A percentile compares a stretch with the other conserved stretches of the same genome.
These are phyloP conservation scores for Stichodactyla helianthus DNA, from an alignment of 64 coral and sea anemone species.

Conservation along the genomic window DNA sequence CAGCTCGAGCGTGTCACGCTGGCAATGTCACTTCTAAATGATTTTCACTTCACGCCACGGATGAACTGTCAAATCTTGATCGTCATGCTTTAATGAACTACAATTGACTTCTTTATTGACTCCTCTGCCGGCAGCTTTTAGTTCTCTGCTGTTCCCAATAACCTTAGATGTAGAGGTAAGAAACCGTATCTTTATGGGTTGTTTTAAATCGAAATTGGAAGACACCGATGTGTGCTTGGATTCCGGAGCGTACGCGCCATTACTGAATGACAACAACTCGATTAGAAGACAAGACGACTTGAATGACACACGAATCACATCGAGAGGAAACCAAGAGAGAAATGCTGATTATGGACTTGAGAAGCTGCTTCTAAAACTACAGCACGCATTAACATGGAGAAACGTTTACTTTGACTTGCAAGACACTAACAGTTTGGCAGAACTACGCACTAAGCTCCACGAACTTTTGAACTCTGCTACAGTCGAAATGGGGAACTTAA, in stretches of 20 bases:
- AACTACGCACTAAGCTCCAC: constrained; percentile 36
- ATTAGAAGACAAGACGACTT: neutral
- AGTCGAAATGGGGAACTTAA: constrained; percentile 58
- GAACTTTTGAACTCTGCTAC: constrained; percentile 52
- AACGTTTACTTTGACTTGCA: constrained; percentile 15
- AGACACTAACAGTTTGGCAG: constrained; percentile 27
- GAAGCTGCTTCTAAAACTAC: constrained; percentile 53
- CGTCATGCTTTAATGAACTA: neutral
- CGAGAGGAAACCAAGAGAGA: neutral
- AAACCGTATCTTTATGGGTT: neutral
- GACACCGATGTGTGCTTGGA: neutral
- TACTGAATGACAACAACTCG: neutral
- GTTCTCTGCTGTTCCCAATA: no score
- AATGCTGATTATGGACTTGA: constrained; percentile 25
- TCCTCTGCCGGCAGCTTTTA: neutral
- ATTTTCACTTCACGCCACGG: neutral
- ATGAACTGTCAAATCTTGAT: neutral
- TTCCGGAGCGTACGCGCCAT: neutral
- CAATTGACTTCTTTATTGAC: neutral
- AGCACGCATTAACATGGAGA: constrained; percentile 52
- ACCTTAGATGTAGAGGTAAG: neutral
- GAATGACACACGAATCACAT: neutral
- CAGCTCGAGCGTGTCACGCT: neutral
- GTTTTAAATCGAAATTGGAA: neutral
- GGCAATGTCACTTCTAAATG: neutral